Evolutionary conservation across 1,140 invertebrate species (phyloP), one percentile per base, ranked within the genome.

Genomic region (Bicyclus anynana): DNA sequence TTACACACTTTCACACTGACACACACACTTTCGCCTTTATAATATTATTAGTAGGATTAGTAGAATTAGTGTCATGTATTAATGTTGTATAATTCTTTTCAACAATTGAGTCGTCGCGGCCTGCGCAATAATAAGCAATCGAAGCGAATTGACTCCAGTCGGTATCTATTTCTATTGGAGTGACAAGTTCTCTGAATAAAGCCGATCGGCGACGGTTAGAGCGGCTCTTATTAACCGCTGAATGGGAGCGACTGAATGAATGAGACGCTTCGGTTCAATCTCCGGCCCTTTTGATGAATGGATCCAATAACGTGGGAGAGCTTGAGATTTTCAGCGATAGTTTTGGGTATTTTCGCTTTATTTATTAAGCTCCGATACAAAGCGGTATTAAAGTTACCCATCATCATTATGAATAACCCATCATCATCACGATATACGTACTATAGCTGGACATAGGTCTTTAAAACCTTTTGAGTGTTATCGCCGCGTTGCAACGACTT

Each of bases 221-320:
- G 29, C 29, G 71, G 74, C 65, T 59, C 66, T 74, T 74, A 74
- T 74, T 74, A 72, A 68, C 64, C 29, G 66, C 50, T 72, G 62
- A 72, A 76, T 68, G 64, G 59, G 17, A 17, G 47, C 56, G 47
- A n/a, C 7, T 33, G 53, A 64, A 60, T 74, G 65, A 72, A 69
- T 71, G 67, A 49, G 56, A 68, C 56, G 61, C 60, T 68, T 44
- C 62, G 59, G 58, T 56, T 66, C 74, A 72, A 72, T 70, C 69
- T 65, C 55, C 49, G 65, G 44, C 61, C 65, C 58, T 37, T 61
- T 60, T 65, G 66, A 63, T 57, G 69, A 61, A 66, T 62, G 59
- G 48, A 35, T 50, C 13, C 48, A 21, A 29, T 50, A 62, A 33
- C 55, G 54, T 17, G 17, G 14, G 29, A 33, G 17, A 18, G 17